Percentiles rank a stretch among this genome's conserved stretches.
Conservation (phyloP, 2,888 invertebrate species). For the Aspidiotus destructor region DNA sequence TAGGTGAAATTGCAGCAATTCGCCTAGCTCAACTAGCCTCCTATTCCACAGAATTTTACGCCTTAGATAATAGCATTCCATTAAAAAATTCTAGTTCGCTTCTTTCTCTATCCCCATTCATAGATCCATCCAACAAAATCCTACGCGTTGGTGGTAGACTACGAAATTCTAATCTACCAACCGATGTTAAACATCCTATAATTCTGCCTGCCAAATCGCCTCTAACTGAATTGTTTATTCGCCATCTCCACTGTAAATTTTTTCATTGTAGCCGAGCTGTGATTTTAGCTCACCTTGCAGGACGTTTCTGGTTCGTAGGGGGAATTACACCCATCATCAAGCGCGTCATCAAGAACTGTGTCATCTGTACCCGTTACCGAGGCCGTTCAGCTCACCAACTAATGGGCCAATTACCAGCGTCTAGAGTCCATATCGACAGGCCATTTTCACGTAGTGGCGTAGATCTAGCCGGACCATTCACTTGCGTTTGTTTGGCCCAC, state of each 20-base stretch:
- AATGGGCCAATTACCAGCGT: not conserved
- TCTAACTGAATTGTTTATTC: not conserved
- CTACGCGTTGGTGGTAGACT: conserved; percentile 14
- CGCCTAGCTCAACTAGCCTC: not conserved
- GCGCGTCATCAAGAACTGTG: not conserved
- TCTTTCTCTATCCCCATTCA: not conserved
- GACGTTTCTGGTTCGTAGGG: not conserved
- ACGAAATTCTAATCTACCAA: conserved; percentile 1
- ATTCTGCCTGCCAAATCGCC: not conserved
- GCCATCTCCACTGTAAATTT: not conserved
- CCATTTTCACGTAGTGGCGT: not conserved
- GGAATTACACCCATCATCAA: not conserved
- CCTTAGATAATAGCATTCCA: no score
- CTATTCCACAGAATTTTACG: not conserved
- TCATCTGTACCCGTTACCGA: not conserved
- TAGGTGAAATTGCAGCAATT: not conserved
- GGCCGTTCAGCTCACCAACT: not conserved
- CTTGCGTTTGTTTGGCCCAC: not conserved
- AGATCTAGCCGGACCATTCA: conserved; percentile 7
- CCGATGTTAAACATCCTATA: not conserved
- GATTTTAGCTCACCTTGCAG: not conserved
- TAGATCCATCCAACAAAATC: not conserved
- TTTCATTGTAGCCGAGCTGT: not conserved
- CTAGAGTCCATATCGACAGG: not conserved
- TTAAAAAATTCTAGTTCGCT: not conserved